Evolutionary conservation across 2,113 vertebrate species (phyloP).

Genomic region (Sander vitreus): DNA sequence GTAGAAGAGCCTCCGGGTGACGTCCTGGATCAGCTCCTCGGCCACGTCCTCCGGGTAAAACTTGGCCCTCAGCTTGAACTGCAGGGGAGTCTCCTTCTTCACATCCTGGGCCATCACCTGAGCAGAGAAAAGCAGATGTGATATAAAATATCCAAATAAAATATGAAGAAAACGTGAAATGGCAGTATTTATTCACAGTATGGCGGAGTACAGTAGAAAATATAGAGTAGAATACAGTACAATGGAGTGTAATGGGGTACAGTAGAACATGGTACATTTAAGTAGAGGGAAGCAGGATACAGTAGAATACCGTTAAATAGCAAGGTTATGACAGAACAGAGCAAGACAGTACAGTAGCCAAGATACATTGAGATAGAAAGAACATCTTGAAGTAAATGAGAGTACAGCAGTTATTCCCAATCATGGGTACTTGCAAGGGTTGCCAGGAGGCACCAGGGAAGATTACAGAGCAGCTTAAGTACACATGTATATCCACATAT

Average conservation of each 20-base stretch:
- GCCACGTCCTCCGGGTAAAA: conserved; percentile 95
- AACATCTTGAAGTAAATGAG: neutral
- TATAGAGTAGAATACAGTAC: neutral
- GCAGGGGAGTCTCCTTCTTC: conserved; percentile 91
- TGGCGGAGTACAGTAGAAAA: neutral
- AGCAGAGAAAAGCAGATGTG: neutral
- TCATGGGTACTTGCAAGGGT: neutral
- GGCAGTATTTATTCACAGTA: neutral
- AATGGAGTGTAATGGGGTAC: neutral
- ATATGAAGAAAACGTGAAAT: neutral
- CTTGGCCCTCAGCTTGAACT: conserved; percentile 94
- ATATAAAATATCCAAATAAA: neutral
- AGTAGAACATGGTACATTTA: neutral
- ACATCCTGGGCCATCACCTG: conserved; percentile 95
- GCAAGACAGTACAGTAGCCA: neutral
- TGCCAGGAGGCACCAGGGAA: neutral
- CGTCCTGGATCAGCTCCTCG: conserved; percentile 96
- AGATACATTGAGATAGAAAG: neutral
- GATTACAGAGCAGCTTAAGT: too few species aligned
- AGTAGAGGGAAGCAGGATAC: neutral
- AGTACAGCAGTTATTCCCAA: neutral
- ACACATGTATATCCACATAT: too few species aligned
- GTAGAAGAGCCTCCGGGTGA: conserved; percentile 96
- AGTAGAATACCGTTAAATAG: neutral
- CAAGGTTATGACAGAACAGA: neutral